These are phyloP conservation scores for Stomatorhinus ivindoensis DNA, from an alignment of 2,113 vertebrate species.

Conservation along the genomic window DNA sequence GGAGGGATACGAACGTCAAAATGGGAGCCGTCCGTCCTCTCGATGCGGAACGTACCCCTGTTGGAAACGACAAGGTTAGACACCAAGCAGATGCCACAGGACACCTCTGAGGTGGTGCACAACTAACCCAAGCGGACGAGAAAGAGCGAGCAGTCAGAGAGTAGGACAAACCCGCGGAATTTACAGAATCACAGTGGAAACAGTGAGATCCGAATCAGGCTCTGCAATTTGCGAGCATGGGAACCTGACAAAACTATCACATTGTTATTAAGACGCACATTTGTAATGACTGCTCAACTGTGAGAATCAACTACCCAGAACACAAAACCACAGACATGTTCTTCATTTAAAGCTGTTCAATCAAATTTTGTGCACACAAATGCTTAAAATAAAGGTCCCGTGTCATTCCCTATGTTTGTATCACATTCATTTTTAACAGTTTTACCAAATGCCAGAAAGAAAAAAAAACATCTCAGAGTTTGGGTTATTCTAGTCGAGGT, in stretches of 20 bases:
- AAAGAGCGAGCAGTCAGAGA: background rate
- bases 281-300: background rate
- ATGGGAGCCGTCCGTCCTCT: conserved; percentile 89
- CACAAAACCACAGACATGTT: background rate
- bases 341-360: background rate
- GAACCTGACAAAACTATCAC: background rate
- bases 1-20: conserved; percentile 96
- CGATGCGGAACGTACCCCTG: conserved; percentile 95
- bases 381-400: background rate
- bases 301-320: background rate
- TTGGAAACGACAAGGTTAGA: conserved; percentile 15
- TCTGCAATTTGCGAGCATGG: background rate
- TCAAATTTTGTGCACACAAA: background rate
- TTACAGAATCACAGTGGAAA: background rate
- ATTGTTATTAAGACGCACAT: background rate
- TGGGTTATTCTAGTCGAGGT: background rate
- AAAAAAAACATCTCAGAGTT: background rate
- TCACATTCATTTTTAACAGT: background rate
- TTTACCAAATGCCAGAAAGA: background rate
- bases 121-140: background rate
- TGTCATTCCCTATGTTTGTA: background rate
- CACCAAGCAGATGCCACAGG: background rate
- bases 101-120: background rate
- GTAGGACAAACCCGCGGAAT: background rate
- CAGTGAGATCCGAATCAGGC: background rate